Evolutionary conservation across 2,888 invertebrate genomes (phyloP), one percentile per base, ranked within the genome.

Genomic region (Petrolisthes manimaculis): DNA sequence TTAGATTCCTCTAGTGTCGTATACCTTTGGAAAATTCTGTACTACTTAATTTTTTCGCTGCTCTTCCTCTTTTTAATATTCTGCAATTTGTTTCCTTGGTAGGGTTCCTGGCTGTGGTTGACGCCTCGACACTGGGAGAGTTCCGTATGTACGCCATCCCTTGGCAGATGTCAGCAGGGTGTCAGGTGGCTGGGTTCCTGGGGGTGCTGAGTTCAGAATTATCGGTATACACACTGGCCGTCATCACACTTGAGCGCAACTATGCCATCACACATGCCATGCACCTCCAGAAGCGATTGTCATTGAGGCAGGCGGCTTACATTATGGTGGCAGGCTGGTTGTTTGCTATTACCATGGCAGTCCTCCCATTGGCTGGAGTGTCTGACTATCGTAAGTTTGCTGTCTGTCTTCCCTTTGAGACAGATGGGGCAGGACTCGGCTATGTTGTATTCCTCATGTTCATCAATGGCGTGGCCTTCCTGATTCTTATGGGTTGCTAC

Each of bases 241-340:
- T 99, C 86, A 99, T 99, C 92, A 98, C 99, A 0, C 94, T 98
- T 92, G 98, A 99, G 93, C 94, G 98, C 54, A 97, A 98, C 94
- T 98, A 98, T 94, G 98, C 98, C 92, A 99, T 99, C 93, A 98
- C 98, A 1, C 98, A 98, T 94, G 98, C 98, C 88, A 98, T 98
- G 96, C 98, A 98, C 93, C 95, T 98, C 89, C 99, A 99, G 93
- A 98, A 98, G 93, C 94, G 95, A 51, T 92, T 99, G n/a, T 97
- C 97, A 0, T 93, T 98, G 91, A 96, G 96, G 75, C 97, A 97
- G 93, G 98, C 98, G 4, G 96, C 96, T 84, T 97, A 96, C 92
- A 97, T 98, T 90, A 98, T 98, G 98, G 94, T 96, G 21, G 95
- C 95, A 75, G 98, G 98, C n/a, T 99, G 98, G 98, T 94, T 95